A percentile compares a stretch with the other conserved stretches of the same genome.
Conservation (phyloP, 1,140 invertebrate species). For the Cecropterus lyciades region DNA sequence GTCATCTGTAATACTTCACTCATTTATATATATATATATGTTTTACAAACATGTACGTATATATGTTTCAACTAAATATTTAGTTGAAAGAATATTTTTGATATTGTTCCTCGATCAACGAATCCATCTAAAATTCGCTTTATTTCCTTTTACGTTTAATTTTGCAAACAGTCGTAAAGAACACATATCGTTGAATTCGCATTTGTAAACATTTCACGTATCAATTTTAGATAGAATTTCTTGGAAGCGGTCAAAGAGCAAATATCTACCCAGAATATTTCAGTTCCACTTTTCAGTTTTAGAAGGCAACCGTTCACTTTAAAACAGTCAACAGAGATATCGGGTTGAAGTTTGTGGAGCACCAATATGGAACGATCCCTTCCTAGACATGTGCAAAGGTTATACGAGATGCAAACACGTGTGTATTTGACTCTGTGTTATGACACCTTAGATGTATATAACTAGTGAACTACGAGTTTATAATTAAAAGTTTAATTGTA, state of each 20-base stretch:
- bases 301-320: slow-evolving; percentile 15
- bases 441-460: too few relatives aligned
- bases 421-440: too few relatives aligned
- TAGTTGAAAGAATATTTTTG: too few relatives aligned
- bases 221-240: slow-evolving; percentile 11
- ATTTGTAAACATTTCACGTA: slow-evolving; percentile 13
- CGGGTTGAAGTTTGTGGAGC: slow-evolving; percentile 21
- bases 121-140: neutral
- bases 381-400: neutral
- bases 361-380: slow-evolving; percentile 18
- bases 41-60: too few relatives aligned
- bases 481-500: too few relatives aligned
- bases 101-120: too few relatives aligned
- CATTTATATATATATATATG: too few relatives aligned
- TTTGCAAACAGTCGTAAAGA: neutral
- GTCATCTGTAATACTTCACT: too few relatives aligned
- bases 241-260: slow-evolving; percentile 7
- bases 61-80: too few relatives aligned
- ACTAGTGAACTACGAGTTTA: too few relatives aligned
- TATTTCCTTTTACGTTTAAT: neutral
- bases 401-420: neutral
- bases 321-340: slow-evolving; percentile 18
- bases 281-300: slow-evolving; percentile 20
- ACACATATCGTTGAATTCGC: neutral
- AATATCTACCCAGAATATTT: slow-evolving; percentile 13